Percentiles rank a stretch among this genome's conserved stretches.
Evolutionary conservation across 2,113 vertebrate genomes (phyloP).

Genomic region (Scophthalmus maximus): DNA sequence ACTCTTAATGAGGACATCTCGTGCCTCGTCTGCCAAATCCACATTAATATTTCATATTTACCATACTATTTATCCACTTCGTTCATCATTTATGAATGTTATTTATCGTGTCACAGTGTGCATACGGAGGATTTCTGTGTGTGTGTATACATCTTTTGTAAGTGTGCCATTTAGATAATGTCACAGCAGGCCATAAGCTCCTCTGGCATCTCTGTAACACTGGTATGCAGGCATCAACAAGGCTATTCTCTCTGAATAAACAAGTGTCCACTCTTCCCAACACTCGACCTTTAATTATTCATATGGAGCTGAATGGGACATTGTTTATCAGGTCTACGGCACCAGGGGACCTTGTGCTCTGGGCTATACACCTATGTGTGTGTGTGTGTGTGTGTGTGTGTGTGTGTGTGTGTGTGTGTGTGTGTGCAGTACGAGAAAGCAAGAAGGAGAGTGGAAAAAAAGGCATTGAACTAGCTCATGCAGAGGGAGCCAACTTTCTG

Average conservation of each 20-base stretch:
- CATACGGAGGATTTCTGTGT: constrained; percentile 34
- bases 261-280: constrained; percentile 67
- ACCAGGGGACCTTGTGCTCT: constrained; percentile 56
- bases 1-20: constrained; percentile 52
- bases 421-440: constrained; percentile 14
- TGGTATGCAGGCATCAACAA: constrained; percentile 52
- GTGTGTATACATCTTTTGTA: constrained; percentile 56
- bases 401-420: constrained; percentile 15
- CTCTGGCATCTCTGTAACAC: constrained; percentile 57
- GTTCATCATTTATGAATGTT: constrained; percentile 75
- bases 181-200: constrained; percentile 66
- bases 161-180: constrained; percentile 80
- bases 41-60: constrained; percentile 79
- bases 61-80: constrained; percentile 72
- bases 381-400: constrained; percentile 40
- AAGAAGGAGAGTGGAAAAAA: constrained; percentile 3
- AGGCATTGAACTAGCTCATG: constrained; percentile 47
- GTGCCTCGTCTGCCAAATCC: constrained; percentile 54
- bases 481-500: constrained; percentile 72
- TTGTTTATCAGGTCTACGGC: constrained; percentile 76
- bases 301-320: constrained; percentile 78
- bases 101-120: constrained; percentile 51
- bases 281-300: constrained; percentile 77
- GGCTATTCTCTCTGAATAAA: constrained; percentile 72
- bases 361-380: constrained; percentile 44